A percentile compares a stretch with the other conserved stretches of the same genome.
Conservation (phyloP, 2,797 vertebrate genomes). For the Galago senegalensis region DNA sequence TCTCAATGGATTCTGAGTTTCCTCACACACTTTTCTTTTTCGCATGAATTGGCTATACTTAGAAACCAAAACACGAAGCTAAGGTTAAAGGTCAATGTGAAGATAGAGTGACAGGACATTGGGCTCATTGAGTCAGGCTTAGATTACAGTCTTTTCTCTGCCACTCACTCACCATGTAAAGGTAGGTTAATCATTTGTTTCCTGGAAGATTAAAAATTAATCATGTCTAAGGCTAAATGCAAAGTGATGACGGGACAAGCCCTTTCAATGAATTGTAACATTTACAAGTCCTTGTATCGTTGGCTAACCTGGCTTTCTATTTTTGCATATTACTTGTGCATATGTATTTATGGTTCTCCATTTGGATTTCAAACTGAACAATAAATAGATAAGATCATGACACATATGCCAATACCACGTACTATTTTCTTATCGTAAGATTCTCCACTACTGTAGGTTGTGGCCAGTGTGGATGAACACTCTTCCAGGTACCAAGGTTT, state of each 20-base stretch:
- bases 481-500: conserved; percentile 99
- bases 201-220: neutral
- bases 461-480: conserved; percentile 97
- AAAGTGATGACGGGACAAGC: neutral
- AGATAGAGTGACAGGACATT: neutral
- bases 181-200: neutral
- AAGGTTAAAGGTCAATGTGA: neutral
- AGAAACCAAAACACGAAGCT: neutral
- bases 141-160: neutral
- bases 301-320: neutral
- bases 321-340: neutral
- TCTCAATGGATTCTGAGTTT: neutral
- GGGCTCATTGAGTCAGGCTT: neutral
- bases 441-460: conserved; percentile 99
- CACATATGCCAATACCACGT: conserved; percentile 80
- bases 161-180: neutral
- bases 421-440: conserved; percentile 99
- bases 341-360: neutral
- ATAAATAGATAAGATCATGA: neutral
- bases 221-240: neutral
- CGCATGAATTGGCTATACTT: neutral
- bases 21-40: neutral
- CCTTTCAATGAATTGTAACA: neutral
- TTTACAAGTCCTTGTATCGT: neutral
- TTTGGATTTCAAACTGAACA: neutral